A percentile compares a stretch with the other conserved stretches of the same genome.
phyloP scores from a whole-genome alignment of 2,888 invertebrate genomes.

The Chironomus riparius region DNA sequence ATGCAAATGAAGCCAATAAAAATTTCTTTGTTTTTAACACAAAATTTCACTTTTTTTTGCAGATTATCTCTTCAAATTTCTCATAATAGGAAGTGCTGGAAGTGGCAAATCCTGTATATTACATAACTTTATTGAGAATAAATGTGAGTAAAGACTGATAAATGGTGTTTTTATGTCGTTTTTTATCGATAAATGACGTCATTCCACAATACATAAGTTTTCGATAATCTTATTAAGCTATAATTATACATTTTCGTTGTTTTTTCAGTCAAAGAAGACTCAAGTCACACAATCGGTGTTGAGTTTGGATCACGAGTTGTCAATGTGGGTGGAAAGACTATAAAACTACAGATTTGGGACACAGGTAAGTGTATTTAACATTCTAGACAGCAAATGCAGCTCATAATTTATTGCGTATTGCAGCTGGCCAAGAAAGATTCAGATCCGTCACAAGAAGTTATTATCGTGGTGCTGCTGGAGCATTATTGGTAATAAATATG shows the following conservation, averaged over 20 bases:
- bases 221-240: background rate
- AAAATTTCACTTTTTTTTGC: conserved; percentile 29
- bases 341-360: conserved; percentile 71
- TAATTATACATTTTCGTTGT: conserved; percentile 1
- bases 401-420: conserved; percentile 40
- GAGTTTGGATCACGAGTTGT: conserved; percentile 82
- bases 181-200: conserved; percentile 9
- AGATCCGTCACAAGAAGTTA: conserved; percentile 65
- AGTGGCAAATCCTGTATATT: conserved; percentile 75
- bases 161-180: background rate
- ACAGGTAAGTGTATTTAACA: no score
- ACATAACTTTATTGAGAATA: conserved; percentile 76
- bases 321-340: conserved; percentile 71
- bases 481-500: conserved; percentile 51
- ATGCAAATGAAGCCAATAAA: conserved; percentile 10
- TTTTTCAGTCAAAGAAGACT: conserved; percentile 66
- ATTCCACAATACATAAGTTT: background rate
- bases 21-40: background rate
- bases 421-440: conserved; percentile 40
- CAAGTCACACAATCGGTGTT: conserved; percentile 77
- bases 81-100: conserved; percentile 77
- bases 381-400: conserved; percentile 33
- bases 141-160: conserved; percentile 56
- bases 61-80: conserved; percentile 79
- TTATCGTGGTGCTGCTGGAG: conserved; percentile 85